These are phyloP conservation scores for Notamacropus eugenii DNA, from an alignment of 2,797 vertebrate species.

Conservation along the genomic window DNA sequence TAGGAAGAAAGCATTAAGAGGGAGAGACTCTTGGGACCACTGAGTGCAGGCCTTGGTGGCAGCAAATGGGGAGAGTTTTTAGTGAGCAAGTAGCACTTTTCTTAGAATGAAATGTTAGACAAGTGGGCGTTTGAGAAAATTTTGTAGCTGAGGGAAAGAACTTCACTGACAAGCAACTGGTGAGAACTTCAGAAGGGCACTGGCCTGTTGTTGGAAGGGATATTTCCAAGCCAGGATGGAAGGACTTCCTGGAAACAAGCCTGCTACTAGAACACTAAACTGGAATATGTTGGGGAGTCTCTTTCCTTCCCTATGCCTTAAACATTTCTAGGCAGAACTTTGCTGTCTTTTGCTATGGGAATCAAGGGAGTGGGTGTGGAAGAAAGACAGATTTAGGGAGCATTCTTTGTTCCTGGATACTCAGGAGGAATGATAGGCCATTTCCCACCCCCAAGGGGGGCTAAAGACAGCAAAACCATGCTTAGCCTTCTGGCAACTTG, in stretches of 20 bases:
- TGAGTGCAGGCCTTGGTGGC: not conserved
- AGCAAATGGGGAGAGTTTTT: not conserved
- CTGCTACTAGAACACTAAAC: too few relatives aligned
- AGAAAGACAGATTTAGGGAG: not conserved
- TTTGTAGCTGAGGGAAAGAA: conserved; percentile 26
- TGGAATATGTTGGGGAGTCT: not conserved
- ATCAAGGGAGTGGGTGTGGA: not conserved
- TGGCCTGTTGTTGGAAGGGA: not conserved
- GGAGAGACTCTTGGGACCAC: not conserved
- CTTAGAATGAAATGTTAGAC: conserved; percentile 4
- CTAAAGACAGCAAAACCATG: not conserved
- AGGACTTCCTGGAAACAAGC: not conserved
- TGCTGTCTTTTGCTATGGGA: not conserved
- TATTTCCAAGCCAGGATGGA: not conserved
- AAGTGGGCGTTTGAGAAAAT: conserved; percentile 26
- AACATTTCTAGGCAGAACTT: not conserved
- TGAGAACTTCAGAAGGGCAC: not conserved
- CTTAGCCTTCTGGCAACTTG: not conserved
- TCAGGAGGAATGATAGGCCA: not conserved
- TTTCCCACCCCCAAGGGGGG: not conserved
- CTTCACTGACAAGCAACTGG: not conserved
- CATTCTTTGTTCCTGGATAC: not conserved
- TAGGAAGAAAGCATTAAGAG: not conserved
- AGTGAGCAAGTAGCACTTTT: conserved; percentile 44
- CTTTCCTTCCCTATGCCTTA: not conserved